These are phyloP conservation scores for Murina feae DNA, from an alignment of 2,113 vertebrate species.

Conservation along the genomic window DNA sequence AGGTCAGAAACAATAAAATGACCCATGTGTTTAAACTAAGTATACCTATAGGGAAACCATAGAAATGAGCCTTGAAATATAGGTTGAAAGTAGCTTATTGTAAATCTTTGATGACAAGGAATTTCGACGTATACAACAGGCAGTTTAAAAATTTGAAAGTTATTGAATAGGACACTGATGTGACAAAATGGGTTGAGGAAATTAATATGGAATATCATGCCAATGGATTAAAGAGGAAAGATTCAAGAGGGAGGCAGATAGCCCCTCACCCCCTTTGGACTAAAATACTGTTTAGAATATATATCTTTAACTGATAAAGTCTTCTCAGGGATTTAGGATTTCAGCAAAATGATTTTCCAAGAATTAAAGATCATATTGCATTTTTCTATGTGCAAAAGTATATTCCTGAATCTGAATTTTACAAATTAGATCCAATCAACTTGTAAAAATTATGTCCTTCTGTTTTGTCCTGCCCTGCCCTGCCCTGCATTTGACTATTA, in stretches of 20 bases:
- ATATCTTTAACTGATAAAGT: not conserved
- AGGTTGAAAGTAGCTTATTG: not conserved
- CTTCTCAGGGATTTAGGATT: not conserved
- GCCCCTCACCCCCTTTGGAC: not conserved
- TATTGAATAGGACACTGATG: not conserved
- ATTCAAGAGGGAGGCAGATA: not conserved
- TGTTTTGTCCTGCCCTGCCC: not conserved
- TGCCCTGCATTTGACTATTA: not conserved
- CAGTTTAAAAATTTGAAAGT: not conserved
- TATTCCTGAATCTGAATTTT: not conserved
- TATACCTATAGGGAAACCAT: not conserved
- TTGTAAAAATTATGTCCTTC: not conserved
- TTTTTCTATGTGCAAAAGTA: not conserved
- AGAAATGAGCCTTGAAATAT: not conserved
- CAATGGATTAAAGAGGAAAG: not conserved
- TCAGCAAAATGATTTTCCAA: not conserved
- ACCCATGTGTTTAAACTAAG: not conserved
- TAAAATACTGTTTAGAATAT: not conserved
- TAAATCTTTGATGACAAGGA: not conserved
- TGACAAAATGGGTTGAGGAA: not conserved
- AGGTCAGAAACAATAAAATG: constrained; percentile 11
- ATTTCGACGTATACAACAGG: not conserved
- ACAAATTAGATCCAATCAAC: not conserved
- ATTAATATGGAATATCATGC: not conserved
- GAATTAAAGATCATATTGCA: not conserved